phyloP scores from a whole-genome alignment of 2,113 vertebrate genomes.

The Vulpes lagopus region DNA sequence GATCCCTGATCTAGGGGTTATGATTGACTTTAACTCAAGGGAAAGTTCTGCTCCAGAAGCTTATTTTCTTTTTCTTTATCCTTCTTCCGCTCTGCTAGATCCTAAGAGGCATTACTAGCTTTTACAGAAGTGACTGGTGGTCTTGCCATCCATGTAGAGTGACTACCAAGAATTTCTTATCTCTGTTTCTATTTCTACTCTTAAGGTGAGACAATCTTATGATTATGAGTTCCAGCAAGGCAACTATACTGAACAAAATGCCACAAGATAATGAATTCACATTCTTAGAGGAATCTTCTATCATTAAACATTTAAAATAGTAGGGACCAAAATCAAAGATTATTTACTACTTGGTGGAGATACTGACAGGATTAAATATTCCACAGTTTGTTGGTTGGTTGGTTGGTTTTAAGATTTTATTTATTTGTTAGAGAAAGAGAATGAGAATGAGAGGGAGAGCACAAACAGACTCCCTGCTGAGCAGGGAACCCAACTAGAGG shows the following conservation, averaged over 20 bases:
- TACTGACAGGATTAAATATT: not conserved
- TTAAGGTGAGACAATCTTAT: not conserved
- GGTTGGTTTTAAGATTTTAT: not conserved
- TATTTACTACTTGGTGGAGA: not conserved
- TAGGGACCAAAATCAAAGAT: not conserved
- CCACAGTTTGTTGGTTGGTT: not conserved
- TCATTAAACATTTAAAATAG: not conserved
- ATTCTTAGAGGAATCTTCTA: not conserved
- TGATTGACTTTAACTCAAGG: not conserved
- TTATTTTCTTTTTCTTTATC: not conserved
- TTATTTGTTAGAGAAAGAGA: not conserved
- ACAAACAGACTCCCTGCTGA: not conserved
- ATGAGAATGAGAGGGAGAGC: not conserved
- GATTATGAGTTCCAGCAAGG: not conserved
- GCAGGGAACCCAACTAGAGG: not conserved
- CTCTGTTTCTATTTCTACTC: not conserved
- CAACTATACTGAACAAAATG: not conserved
- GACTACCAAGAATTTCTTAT: not conserved
- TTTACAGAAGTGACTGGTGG: not conserved
- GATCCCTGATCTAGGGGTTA: accelerated
- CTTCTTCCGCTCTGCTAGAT: not conserved
- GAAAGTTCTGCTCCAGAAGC: not conserved
- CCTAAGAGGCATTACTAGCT: not conserved
- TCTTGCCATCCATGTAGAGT: not conserved
- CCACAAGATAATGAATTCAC: not conserved